phyloP scores from a whole-genome alignment of 2,797 vertebrate species.

The Enteromius radiatus region DNA sequence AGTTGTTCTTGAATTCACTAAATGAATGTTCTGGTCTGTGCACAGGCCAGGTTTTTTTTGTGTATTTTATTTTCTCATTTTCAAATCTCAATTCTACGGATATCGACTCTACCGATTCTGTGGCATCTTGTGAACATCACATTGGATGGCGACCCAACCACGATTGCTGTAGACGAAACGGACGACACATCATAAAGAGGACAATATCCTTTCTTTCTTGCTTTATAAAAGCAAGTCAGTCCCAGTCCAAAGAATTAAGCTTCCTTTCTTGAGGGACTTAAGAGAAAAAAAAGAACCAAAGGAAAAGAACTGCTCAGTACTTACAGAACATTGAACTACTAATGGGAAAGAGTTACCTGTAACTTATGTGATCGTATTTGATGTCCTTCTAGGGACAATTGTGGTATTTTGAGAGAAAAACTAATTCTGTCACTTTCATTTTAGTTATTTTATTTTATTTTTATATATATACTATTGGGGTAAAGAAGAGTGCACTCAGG shows the following conservation, averaged over 20 bases:
- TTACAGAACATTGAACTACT: too few relatives aligned
- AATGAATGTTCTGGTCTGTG: too few relatives aligned
- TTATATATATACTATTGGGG: neutral
- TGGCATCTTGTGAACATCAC: neutral
- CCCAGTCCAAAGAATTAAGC: neutral
- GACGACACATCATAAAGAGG: neutral
- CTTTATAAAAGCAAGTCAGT: neutral
- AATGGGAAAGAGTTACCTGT: too few relatives aligned
- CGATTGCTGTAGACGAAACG: neutral
- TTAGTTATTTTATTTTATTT: too few relatives aligned
- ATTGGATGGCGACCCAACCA: neutral
- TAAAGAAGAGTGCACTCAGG: neutral
- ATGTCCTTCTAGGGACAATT: too few relatives aligned
- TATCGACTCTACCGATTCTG: neutral
- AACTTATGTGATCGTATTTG: too few relatives aligned
- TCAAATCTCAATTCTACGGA: too few relatives aligned
- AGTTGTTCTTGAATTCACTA: too few relatives aligned
- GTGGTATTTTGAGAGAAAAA: neutral
- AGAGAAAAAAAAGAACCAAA: neutral
- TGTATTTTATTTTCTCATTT: too few relatives aligned
- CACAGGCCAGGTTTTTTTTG: too few relatives aligned
- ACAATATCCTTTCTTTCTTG: neutral
- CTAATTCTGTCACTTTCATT: too few relatives aligned
- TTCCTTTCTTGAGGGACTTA: neutral
- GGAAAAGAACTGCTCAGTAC: too few relatives aligned